Percentiles rank a stretch among this genome's conserved stretches.
phyloP scores from a whole-genome alignment of 2,888 invertebrate genomes.

The Amphipoea oculea region DNA sequence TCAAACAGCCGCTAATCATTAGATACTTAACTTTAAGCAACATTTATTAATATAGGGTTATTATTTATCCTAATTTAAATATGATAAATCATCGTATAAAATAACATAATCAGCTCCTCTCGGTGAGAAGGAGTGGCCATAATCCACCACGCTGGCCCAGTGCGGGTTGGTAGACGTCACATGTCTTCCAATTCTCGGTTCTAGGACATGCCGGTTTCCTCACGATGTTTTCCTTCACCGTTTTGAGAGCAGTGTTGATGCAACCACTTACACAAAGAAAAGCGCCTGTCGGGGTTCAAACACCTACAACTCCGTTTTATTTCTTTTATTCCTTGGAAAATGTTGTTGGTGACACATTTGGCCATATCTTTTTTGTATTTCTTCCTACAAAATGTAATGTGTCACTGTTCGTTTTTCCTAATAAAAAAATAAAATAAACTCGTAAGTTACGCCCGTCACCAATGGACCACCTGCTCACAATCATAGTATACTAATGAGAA shows the following conservation, averaged over 20 bases:
- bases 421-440: neutral
- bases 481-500: constrained; percentile 20
- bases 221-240: neutral
- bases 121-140: no score
- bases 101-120: neutral
- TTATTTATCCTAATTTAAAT: neutral
- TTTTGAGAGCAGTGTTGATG: neutral
- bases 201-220: neutral
- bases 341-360: neutral
- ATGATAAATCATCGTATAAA: constrained; percentile 23
- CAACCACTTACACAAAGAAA: neutral
- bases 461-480: neutral
- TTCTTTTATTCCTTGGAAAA: neutral
- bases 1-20: neutral
- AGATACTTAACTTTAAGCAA: no score
- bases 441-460: neutral
- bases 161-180: neutral
- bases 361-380: neutral
- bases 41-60: no score
- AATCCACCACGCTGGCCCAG: no score
- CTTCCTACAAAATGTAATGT: no score
- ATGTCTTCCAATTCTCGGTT: neutral
- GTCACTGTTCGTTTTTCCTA: neutral
- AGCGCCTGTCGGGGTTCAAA: neutral
- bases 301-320: neutral